A percentile compares a stretch with the other conserved stretches of the same genome.
phyloP scores from a whole-genome alignment of 1,140 invertebrate genomes.

The Octopus bimaculoides region DNA sequence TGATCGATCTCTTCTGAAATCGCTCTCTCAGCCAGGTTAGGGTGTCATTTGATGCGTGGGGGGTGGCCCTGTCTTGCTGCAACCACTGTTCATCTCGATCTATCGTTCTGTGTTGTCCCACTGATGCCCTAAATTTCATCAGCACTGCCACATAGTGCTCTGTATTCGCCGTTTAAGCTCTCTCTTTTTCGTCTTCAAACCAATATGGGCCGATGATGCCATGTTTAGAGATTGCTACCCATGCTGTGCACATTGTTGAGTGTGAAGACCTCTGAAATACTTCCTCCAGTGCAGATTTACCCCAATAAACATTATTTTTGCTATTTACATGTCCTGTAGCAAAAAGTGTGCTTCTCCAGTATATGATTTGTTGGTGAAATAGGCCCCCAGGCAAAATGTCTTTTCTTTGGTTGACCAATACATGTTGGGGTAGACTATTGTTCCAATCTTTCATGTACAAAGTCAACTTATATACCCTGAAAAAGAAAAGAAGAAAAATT shows the following conservation, averaged over 20 bases:
- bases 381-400: neutral
- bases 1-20: neutral
- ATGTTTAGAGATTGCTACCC: neutral
- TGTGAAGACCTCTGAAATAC: neutral
- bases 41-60: neutral
- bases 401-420: neutral
- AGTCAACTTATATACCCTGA: neutral
- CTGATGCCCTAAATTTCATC: neutral
- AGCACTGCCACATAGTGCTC: neutral
- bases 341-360: neutral
- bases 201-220: neutral
- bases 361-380: neutral
- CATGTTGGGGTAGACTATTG: neutral
- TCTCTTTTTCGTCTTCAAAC: neutral
- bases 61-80: neutral
- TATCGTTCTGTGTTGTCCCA: neutral
- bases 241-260: neutral
- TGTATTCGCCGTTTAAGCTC: neutral
- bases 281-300: neutral
- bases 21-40: neutral
- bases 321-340: neutral
- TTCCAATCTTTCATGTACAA: neutral
- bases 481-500: neutral
- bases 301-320: constrained; percentile 6
- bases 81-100: neutral